Percentiles rank a stretch among this genome's conserved stretches.
phyloP scores from a whole-genome alignment of 2,113 vertebrate genomes.

The Colistium nudipinnis region DNA sequence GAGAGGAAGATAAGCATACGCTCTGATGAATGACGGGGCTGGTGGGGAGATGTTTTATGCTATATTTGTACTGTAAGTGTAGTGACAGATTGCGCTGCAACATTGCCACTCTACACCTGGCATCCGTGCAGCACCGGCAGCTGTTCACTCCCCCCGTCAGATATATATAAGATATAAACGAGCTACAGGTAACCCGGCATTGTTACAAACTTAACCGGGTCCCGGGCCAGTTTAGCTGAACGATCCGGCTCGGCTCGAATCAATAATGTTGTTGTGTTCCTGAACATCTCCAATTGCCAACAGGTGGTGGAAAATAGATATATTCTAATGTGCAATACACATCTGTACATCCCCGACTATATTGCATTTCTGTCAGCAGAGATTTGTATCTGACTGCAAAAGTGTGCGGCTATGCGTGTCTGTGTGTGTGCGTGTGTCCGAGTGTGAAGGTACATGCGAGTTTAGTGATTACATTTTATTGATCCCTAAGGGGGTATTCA shows the following conservation, averaged over 20 bases:
- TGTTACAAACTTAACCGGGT: conserved; percentile 17
- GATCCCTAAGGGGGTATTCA: no score
- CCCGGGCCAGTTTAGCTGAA: conserved; percentile 1
- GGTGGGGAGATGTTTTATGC: conserved; percentile 13
- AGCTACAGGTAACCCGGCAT: conserved; percentile 33
- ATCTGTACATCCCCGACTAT: not conserved
- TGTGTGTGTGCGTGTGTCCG: no score
- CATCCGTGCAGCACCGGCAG: conserved; percentile 17
- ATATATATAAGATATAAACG: conserved; percentile 32
- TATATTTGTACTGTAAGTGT: not conserved
- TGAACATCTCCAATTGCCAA: conserved; percentile 7
- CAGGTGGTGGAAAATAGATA: conserved; percentile 23
- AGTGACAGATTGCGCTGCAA: conserved; percentile 26
- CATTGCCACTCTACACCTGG: conserved; percentile 36
- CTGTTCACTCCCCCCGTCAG: conserved; percentile 49
- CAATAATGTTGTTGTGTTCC: conserved; percentile 4
- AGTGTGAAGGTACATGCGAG: no score
- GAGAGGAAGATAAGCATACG: not conserved
- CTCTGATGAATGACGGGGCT: conserved; percentile 5
- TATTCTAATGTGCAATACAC: not conserved
- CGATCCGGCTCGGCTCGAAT: conserved; percentile 5
- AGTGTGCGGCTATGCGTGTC: no score
- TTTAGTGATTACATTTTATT: no score
- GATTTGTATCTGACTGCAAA: not conserved
- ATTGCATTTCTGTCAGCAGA: not conserved